phyloP scores from a whole-genome alignment of 2,888 invertebrate genomes.

The Arge pagana region DNA sequence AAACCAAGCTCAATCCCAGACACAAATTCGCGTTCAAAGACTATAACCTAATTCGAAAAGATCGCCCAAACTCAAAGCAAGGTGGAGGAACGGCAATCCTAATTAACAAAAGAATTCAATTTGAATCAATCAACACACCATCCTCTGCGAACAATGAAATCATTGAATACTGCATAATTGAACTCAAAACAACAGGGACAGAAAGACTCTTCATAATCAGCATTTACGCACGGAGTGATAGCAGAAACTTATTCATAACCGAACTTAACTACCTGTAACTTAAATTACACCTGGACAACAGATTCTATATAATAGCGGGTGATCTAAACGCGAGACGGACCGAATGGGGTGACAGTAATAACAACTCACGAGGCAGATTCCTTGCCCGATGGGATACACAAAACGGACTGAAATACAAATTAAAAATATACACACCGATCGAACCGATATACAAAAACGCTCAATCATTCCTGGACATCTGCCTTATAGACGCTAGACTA shows the following conservation, averaged over 20 bases:
- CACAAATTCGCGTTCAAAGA: slow-evolving; percentile 26
- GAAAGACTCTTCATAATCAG: slow-evolving; percentile 15
- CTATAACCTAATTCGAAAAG: slow-evolving; percentile 26
- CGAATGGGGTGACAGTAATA: background rate
- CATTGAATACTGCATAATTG: slow-evolving; percentile 24
- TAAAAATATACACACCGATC: background rate
- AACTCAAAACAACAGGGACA: slow-evolving; percentile 1
- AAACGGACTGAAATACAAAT: slow-evolving; percentile 11
- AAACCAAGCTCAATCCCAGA: slow-evolving; percentile 29
- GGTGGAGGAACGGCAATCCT: slow-evolving; percentile 30
- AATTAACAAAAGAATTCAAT: slow-evolving; percentile 20
- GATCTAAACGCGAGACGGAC: slow-evolving; percentile 24
- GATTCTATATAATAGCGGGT: slow-evolving; percentile 26
- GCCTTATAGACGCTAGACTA: slow-evolving; percentile 20
- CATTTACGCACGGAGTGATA: slow-evolving; percentile 20
- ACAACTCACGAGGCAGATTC: background rate
- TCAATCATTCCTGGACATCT: slow-evolving; percentile 25
- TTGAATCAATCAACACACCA: slow-evolving; percentile 4
- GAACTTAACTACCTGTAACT: slow-evolving; percentile 13
- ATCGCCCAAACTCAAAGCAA: slow-evolving; percentile 14
- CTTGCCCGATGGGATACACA: background rate
- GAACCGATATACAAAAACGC: background rate
- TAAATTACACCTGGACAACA: slow-evolving; percentile 1
- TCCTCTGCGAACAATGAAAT: slow-evolving; percentile 4
- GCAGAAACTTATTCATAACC: background rate